Evolutionary conservation across 2,113 vertebrate genomes (phyloP), one percentile per base, ranked within the genome.

Genomic region (Psittacara wagleri): DNA sequence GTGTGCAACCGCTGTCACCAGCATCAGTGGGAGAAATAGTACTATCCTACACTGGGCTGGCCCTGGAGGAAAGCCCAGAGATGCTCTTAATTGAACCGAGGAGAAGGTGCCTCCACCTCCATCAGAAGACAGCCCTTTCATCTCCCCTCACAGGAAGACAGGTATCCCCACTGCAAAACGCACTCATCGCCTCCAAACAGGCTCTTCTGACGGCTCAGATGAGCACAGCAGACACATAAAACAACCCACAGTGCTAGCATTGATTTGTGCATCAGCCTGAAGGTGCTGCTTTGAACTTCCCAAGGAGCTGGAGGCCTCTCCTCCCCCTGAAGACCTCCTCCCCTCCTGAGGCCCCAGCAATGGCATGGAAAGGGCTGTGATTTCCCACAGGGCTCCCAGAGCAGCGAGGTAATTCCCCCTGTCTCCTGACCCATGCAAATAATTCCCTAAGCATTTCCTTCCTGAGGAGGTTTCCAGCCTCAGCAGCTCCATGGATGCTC

Each of bases 141-240:
- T 52, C 25, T 64, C 68, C 15, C 22, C 27, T 88, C 41, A 48
- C 41, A 49, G 64, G n/a, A 31, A 29, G 64, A 44, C 67, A 88
- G 62, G 88, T 31, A 79, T 68, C 25, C 88, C 79, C 48, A 8
- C 75, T 72, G 57, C 0, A 0, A 68, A 0, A 0, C 44, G 25
- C 83, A 88, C 54, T 74, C 54, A 22, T 52, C 4, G 7, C 63
- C 68, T 86, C 63, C 69, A 37, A 77, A 46, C 10, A 59, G 68
- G 10, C 17, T 88, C 51, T 59, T 54, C 88, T 6, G 10, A 51
- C 2, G 13, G 51, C 23, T 89, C 76, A 48, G 52, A 52, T 28
- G 37, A 64, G 52, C 59, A n/a, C 0, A 0, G 41, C 67, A 84
- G 44, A 49, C 37, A 66, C 10, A n/a, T 20, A 28, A 73, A 90